Conservation (phyloP, 2,797 vertebrate genomes). For the Lepus oiostolus region DNA sequence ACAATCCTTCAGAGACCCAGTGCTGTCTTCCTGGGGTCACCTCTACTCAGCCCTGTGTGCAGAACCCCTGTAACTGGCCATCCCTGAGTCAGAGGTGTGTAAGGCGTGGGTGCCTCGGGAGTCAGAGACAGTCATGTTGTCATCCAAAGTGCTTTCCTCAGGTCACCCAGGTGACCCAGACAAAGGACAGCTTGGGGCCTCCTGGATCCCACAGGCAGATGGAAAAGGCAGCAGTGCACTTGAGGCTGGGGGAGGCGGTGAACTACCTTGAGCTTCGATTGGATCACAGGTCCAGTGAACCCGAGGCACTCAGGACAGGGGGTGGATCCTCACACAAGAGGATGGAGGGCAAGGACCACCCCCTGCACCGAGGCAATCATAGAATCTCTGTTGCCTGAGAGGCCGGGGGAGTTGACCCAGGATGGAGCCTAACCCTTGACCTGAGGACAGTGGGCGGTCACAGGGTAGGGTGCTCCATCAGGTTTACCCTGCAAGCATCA, state of each 20-base stretch:
- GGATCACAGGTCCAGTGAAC: neutral
- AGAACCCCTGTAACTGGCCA: rapidly evolving
- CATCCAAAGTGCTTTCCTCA: too few relatives aligned
- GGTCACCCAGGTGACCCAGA: neutral
- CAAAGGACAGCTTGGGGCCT: rapidly evolving
- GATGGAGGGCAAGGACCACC: too few relatives aligned
- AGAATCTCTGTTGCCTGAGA: too few relatives aligned
- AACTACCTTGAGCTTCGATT: neutral
- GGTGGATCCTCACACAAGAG: too few relatives aligned
- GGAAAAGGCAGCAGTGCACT: neutral
- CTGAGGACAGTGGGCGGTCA: too few relatives aligned
- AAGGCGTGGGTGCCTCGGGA: rapidly evolving
- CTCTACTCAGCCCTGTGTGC: neutral
- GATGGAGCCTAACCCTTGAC: too few relatives aligned
- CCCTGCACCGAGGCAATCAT: too few relatives aligned
- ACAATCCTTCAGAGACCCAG: neutral
- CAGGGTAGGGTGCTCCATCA: too few relatives aligned
- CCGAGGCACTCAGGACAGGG: neutral
- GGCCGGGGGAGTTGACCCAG: too few relatives aligned
- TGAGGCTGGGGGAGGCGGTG: neutral
- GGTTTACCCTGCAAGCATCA: too few relatives aligned
- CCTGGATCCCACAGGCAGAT: neutral
- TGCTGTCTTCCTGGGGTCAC: rapidly evolving
- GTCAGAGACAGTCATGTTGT: too few relatives aligned
- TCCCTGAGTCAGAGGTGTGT: neutral